A percentile compares a stretch with the other conserved stretches of the same genome.
Evolutionary conservation across 2,113 vertebrate genomes (phyloP).

Genomic region (Rhinolophus sinicus): DNA sequence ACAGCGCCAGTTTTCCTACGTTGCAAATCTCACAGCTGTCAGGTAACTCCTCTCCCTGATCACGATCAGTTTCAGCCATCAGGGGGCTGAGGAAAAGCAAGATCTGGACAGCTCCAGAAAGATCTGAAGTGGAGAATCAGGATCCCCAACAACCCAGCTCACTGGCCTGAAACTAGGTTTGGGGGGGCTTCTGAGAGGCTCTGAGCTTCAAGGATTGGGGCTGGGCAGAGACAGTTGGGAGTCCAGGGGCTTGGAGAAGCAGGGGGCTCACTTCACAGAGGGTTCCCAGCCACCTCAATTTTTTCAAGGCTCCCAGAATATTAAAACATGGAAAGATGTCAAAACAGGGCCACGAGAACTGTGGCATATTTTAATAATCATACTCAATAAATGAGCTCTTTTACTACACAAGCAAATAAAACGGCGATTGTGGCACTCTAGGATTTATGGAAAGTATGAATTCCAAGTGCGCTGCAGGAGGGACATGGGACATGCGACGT

Average conservation of each 20-base stretch:
- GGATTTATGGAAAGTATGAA: not conserved
- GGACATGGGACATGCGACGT: fast-evolving
- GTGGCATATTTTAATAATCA: not conserved
- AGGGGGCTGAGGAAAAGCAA: not conserved
- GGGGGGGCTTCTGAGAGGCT: not conserved
- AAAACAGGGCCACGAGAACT: not conserved
- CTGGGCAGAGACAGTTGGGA: not conserved
- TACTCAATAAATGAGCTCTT: not conserved
- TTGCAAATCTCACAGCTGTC: not conserved
- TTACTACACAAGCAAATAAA: not conserved
- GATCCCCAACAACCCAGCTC: no score
- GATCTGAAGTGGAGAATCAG: not conserved
- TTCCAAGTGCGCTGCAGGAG: not conserved
- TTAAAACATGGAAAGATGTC: not conserved
- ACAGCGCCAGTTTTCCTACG: not conserved
- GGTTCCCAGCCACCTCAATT: not conserved
- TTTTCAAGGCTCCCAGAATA: not conserved
- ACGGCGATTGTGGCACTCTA: not conserved
- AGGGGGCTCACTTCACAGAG: not conserved
- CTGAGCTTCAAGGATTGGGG: not conserved
- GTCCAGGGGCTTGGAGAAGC: not conserved
- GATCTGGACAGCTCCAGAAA: not conserved
- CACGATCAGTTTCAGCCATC: not conserved
- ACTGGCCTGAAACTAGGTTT: no score
- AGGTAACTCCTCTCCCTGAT: not conserved